Percentiles rank a stretch among this genome's conserved stretches.
These are phyloP conservation scores for Lordiphosa mommai DNA, from an alignment of 1,140 invertebrate genomes.

Conservation along the genomic window DNA sequence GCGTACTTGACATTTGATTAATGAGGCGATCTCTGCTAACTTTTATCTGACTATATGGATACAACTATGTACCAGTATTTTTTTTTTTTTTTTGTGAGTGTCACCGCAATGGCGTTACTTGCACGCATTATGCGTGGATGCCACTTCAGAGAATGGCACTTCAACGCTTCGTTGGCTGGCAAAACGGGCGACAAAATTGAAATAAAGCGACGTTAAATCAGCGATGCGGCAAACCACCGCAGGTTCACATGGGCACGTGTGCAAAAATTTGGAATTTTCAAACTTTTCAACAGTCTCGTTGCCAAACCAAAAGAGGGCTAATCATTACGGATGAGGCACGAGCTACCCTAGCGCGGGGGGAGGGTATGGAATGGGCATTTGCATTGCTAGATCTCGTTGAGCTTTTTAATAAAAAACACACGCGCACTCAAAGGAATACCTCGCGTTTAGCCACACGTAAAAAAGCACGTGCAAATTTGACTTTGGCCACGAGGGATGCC, in stretches of 20 bases:
- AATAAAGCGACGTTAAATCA: conserved; percentile 29
- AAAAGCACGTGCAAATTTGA: conserved; percentile 43
- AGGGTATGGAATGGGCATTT: conserved; percentile 17
- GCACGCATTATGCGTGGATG: conserved; percentile 13
- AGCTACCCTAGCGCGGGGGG: no score
- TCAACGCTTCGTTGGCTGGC: conserved; percentile 9
- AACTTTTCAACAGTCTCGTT: no score
- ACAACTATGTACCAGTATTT: conserved; percentile 5
- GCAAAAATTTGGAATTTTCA: background rate
- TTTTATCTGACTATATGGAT: conserved; percentile 8
- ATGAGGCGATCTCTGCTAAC: conserved; percentile 28
- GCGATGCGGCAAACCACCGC: conserved; percentile 23
- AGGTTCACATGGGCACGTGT: background rate
- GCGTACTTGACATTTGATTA: conserved; percentile 47
- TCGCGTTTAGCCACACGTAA: conserved; percentile 19
- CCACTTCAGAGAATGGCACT: conserved; percentile 4
- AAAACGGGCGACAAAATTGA: conserved; percentile 36
- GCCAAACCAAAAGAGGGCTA: no score
- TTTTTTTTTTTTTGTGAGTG: conserved; percentile 9
- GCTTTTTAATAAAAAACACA: conserved; percentile 19
- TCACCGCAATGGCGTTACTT: conserved; percentile 25
- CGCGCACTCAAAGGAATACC: conserved; percentile 37
- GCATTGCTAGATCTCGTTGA: conserved; percentile 18
- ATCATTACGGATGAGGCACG: no score
- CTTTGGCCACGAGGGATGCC: conserved; percentile 9